Percentiles rank a stretch among this genome's conserved stretches.
phyloP scores from a whole-genome alignment of 2,888 invertebrate species.

The Mylabris sibirica region DNA sequence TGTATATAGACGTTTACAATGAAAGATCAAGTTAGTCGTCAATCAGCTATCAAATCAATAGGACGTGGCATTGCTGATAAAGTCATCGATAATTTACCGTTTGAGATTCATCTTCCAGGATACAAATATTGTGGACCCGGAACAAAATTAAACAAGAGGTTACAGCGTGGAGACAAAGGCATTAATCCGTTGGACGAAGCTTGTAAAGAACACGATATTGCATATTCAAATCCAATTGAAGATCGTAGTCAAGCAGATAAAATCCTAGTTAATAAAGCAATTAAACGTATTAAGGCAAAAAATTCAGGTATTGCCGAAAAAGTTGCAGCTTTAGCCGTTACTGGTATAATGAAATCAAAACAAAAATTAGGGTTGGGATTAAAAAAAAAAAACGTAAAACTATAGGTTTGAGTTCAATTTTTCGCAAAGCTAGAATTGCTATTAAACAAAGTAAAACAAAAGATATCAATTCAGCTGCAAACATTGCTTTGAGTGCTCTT shows the following conservation, averaged over 20 bases:
- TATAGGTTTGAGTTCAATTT: slow-evolving; percentile 4
- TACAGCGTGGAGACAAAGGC: too few species aligned
- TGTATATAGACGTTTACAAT: background rate
- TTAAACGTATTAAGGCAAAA: slow-evolving; percentile 51
- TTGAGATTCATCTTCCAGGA: slow-evolving; percentile 38
- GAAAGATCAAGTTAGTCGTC: background rate
- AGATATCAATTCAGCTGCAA: background rate
- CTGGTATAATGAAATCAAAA: slow-evolving; percentile 47
- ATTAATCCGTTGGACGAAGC: too few species aligned
- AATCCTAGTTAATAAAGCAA: slow-evolving; percentile 40
- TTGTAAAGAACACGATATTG: slow-evolving; percentile 52
- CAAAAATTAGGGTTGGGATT: slow-evolving; percentile 44
- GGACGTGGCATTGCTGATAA: slow-evolving; percentile 30
- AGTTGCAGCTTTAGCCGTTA: slow-evolving; percentile 20
- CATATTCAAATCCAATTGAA: slow-evolving; percentile 47
- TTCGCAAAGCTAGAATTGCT: slow-evolving; percentile 13
- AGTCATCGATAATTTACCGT: slow-evolving; percentile 36
- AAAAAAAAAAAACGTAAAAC: slow-evolving; percentile 16
- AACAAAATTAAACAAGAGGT: slow-evolving; percentile 44
- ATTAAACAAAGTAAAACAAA: slow-evolving; percentile 14
- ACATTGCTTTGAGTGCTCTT: background rate
- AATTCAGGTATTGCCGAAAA: slow-evolving; percentile 47
- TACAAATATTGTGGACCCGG: slow-evolving; percentile 44
- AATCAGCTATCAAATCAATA: background rate
- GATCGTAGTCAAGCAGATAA: slow-evolving; percentile 52